Percentiles rank a stretch among this genome's conserved stretches.
Evolutionary conservation across 2,113 vertebrate genomes (phyloP).

Genomic region (Melanerpes formicivorus): DNA sequence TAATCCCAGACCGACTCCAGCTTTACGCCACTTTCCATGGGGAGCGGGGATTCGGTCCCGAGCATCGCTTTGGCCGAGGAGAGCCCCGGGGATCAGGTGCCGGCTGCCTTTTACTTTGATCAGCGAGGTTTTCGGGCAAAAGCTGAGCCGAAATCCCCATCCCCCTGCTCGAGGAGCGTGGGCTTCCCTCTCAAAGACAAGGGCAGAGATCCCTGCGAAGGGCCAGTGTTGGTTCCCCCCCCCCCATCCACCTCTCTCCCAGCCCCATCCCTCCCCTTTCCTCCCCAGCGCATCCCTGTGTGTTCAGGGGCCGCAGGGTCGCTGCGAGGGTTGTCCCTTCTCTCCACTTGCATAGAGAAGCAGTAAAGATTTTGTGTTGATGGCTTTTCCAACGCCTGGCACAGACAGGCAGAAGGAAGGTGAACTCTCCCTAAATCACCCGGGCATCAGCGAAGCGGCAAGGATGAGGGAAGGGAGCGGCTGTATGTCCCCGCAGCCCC

Average conservation of each 20-base stretch:
- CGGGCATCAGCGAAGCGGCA: not conserved
- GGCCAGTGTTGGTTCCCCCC: not conserved
- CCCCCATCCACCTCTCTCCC: too few species aligned
- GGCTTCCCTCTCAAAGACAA: not conserved
- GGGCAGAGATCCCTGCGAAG: not conserved
- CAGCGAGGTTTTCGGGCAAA: not conserved
- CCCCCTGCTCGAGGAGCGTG: not conserved
- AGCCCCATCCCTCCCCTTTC: not conserved
- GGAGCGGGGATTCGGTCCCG: not conserved
- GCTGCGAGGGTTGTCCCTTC: not conserved
- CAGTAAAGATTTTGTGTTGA: not conserved
- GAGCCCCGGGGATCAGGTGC: not conserved
- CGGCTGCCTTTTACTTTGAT: not conserved
- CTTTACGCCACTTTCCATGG: not conserved
- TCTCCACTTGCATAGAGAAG: not conserved
- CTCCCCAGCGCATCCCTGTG: not conserved
- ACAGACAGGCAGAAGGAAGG: not conserved
- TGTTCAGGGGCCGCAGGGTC: not conserved
- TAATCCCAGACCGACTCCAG: not conserved
- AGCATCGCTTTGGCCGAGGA: not conserved
- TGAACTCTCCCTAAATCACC: not conserved
- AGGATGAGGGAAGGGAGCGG: not conserved
- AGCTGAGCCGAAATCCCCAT: not conserved
- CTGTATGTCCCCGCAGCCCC: not conserved
- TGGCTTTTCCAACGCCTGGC: not conserved